phyloP scores from a whole-genome alignment of 92 coral and sea anemone species.

The Anthopleura xanthogrammica region DNA sequence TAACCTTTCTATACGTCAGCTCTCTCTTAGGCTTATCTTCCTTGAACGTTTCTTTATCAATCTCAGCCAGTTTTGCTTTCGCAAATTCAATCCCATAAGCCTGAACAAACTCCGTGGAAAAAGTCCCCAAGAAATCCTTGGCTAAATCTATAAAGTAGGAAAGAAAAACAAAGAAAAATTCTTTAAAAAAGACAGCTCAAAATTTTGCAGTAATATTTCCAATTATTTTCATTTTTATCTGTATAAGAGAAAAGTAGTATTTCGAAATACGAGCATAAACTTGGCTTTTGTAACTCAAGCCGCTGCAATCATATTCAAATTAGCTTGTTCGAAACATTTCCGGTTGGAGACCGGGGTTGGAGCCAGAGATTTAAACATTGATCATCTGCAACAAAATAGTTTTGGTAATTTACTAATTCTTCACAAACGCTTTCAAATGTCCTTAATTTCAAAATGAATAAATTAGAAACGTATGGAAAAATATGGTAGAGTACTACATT shows the following conservation, averaged over 20 bases:
- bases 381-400: background rate
- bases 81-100: slow-evolving; percentile 90
- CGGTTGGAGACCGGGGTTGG: background rate
- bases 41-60: slow-evolving; percentile 66
- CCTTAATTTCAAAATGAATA: no score
- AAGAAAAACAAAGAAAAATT: background rate
- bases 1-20: slow-evolving; percentile 49
- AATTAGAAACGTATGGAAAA: no score
- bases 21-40: slow-evolving; percentile 55
- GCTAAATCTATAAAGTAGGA: slow-evolving; percentile 58
- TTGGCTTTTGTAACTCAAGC: no score
- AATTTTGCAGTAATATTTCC: background rate
- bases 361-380: no score
- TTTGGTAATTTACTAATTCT: no score
- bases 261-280: no score
- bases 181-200: background rate
- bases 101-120: slow-evolving; percentile 65
- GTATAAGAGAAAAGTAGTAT: no score
- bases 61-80: slow-evolving; percentile 70
- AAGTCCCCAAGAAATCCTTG: slow-evolving; percentile 68
- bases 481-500: no score
- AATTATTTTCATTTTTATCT: background rate
- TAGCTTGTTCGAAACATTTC: background rate
- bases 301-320: no score
- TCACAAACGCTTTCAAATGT: no score